Evolutionary conservation across 1,140 invertebrate genomes (phyloP).

Genomic region (Cotesia typhae): DNA sequence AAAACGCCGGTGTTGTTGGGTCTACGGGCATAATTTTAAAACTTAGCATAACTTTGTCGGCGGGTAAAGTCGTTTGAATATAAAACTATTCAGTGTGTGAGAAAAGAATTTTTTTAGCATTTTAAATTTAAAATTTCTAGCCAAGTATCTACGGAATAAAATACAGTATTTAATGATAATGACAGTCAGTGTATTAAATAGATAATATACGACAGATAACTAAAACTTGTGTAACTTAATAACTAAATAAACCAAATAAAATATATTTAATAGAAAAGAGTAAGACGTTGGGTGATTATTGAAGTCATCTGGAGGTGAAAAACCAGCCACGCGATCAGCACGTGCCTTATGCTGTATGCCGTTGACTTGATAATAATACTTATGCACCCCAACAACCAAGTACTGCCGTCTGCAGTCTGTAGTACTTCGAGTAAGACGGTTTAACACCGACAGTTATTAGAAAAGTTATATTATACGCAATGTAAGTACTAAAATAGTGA

Average conservation of each 20-base stretch:
- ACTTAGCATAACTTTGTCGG: constrained; percentile 8
- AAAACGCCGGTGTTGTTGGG: too few relatives aligned
- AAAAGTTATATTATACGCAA: too few relatives aligned
- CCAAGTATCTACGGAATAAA: too few relatives aligned
- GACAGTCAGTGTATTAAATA: background rate
- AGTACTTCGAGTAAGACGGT: constrained; percentile 40
- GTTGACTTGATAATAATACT: constrained; percentile 34
- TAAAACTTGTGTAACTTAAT: too few relatives aligned
- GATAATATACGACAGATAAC: background rate
- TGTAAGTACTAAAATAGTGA: too few relatives aligned
- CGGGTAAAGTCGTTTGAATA: background rate
- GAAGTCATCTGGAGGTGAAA: constrained; percentile 31
- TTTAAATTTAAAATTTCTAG: too few relatives aligned
- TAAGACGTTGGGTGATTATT: constrained; percentile 36
- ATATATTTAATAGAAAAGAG: constrained; percentile 5
- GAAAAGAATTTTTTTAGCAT: background rate
- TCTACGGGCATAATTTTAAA: constrained; percentile 8
- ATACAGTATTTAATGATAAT: background rate
- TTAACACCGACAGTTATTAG: constrained; percentile 31
- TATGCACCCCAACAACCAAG: constrained; percentile 37
- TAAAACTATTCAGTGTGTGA: constrained; percentile 5
- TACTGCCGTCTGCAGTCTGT: constrained; percentile 45
- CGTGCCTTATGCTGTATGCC: constrained; percentile 48
- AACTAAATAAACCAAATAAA: too few relatives aligned
- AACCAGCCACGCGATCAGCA: constrained; percentile 46